A percentile compares a stretch with the other conserved stretches of the same genome.
These are phyloP conservation scores for Pseudonaja textilis DNA, from an alignment of 2,113 vertebrate species.

Conservation along the genomic window DNA sequence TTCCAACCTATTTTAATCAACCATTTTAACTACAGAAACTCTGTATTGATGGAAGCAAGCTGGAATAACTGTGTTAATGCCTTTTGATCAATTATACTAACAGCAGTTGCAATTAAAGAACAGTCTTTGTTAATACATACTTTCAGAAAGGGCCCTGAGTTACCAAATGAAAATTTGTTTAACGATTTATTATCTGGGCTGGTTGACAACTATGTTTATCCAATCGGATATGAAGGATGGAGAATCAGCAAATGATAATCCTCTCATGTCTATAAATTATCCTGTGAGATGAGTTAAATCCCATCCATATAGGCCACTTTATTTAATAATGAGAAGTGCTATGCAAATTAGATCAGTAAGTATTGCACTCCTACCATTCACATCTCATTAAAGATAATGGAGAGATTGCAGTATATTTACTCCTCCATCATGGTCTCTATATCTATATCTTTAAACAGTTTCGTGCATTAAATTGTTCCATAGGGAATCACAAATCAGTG, in stretches of 20 bases:
- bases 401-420: neutral
- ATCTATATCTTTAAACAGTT: neutral
- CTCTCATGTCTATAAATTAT: neutral
- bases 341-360: neutral
- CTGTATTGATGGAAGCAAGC: neutral
- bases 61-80: neutral
- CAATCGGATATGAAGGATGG: neutral
- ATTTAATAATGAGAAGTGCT: neutral
- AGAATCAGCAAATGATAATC: neutral
- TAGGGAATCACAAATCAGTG: neutral
- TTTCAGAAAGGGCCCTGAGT: neutral
- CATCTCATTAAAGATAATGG: neutral
- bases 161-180: neutral
- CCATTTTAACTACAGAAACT: neutral
- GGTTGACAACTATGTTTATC: neutral
- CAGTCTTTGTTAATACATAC: neutral
- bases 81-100: neutral
- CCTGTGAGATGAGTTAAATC: neutral
- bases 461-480: neutral
- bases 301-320: neutral
- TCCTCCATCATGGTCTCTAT: neutral
- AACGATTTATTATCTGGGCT: neutral
- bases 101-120: neutral
- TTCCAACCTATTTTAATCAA: neutral
- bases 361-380: neutral